A percentile compares a stretch with the other conserved stretches of the same genome.
Evolutionary conservation across 2,797 vertebrate genomes (phyloP).

Genomic region (Lindbergichthys nudifrons): DNA sequence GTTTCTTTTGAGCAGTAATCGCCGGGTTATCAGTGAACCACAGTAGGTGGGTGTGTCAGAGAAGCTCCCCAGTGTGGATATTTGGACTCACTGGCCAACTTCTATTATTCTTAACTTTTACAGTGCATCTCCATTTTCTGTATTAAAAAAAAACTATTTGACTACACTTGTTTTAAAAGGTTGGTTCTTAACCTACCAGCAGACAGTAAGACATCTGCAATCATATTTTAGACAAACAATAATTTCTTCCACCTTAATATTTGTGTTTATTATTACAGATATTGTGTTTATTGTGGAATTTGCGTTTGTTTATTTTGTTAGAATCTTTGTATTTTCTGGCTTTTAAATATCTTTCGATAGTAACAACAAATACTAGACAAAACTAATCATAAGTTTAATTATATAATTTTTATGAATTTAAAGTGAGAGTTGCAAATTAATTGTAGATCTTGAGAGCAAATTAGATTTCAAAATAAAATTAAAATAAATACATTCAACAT

Average conservation of each 20-base stretch:
- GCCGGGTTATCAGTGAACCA: constrained; percentile 50
- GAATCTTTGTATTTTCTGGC: background rate
- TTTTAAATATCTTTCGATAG: background rate
- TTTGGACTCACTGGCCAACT: background rate
- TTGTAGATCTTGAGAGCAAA: background rate
- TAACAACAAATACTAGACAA: background rate
- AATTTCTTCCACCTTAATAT: background rate
- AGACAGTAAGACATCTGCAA: background rate
- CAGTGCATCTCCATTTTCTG: background rate
- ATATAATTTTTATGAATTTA: background rate
- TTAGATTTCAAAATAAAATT: no score
- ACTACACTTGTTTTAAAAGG: background rate
- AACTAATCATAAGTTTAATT: background rate
- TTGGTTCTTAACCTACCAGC: background rate
- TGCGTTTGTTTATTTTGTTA: background rate
- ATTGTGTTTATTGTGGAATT: background rate
- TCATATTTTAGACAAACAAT: background rate
- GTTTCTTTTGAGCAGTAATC: constrained; percentile 23
- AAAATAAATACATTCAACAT: background rate
- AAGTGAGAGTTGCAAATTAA: background rate
- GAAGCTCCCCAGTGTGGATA: background rate
- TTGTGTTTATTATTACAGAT: background rate
- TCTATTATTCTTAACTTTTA: background rate
- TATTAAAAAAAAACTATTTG: background rate
- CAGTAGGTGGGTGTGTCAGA: constrained; percentile 29